phyloP scores from a whole-genome alignment of 2,113 vertebrate species.

The Vimba vimba region DNA sequence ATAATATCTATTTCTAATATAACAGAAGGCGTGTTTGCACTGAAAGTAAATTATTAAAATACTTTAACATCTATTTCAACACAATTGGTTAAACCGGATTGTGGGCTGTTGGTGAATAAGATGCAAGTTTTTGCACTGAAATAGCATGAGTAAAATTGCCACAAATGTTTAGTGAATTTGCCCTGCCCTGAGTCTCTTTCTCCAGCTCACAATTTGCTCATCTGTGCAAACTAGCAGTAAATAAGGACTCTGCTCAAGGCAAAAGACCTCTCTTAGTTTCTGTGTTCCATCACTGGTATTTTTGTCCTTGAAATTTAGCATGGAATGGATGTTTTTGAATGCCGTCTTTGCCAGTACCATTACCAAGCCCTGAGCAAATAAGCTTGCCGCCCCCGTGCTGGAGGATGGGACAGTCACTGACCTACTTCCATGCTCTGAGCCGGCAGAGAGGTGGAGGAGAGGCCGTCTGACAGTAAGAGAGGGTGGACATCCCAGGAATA shows the following conservation, averaged over 20 bases:
- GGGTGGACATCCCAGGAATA: constrained; percentile 19
- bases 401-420: constrained; percentile 39
- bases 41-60: no score
- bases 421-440: constrained; percentile 35
- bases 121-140: neutral
- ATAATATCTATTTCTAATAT: neutral
- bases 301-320: constrained; percentile 41
- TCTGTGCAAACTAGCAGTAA: constrained; percentile 5
- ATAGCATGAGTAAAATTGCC: neutral
- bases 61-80: neutral
- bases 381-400: constrained; percentile 8
- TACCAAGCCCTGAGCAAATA: constrained; percentile 42
- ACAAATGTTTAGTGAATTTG: constrained; percentile 3
- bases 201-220: neutral
- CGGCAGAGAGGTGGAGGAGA: neutral
- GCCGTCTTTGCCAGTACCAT: neutral
- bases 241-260: constrained; percentile 30
- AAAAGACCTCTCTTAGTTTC: constrained; percentile 26
- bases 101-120: neutral
- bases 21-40: neutral
- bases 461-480: neutral
- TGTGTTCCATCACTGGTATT: constrained; percentile 29
- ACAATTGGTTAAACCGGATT: neutral
- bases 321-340: constrained; percentile 41
- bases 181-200: neutral